Base-by-base conservation (phyloP, 1,140 invertebrate genomes). In the Pararge aegeria region DNA sequence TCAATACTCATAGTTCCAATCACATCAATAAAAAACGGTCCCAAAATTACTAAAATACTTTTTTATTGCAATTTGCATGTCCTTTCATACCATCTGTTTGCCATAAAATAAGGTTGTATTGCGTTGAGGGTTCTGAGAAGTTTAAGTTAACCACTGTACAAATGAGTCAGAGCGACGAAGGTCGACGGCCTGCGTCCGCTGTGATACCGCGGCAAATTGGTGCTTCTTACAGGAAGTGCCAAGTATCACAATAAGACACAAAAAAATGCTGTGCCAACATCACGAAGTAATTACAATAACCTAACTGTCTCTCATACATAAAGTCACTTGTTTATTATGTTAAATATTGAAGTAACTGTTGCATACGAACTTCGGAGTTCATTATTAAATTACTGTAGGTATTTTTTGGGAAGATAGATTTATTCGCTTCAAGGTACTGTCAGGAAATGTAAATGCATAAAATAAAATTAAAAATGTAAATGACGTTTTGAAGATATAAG, bases 81-180 rank as follows among this genome's bases (percentile, higher is more conserved):
- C 24, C 38, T 53, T 29, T 46, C 27, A 13, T 21, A 53, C 52
- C 21, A 51, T 40, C 50, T 19, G 15, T 46, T 40, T 34, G 44
- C 44, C 42, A 61, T 53, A 53, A 60, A 54, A 29, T 53, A 44
- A 51, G 16, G 48, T 46, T 70, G 61, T 70, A 54, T 68, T 56
- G 70, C 61, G 60, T 67, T 70, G 66, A 64, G 59, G 62, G 68
- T 77, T 84, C 75, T 64, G 42, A 70, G 67, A 77, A 73, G 67
- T 69, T 75, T 68, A 64, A 75, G 52, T 69, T 80, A 75, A 78
- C 73, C 65, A 69, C 58, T 54, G 67, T 68, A 64, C 66, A 73
- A 73, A 80, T 84, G 81, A 84, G 64, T 84, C 81, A 83, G 55
- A 44, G 62, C 61, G 52, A 42, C 61, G 75, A 82, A 85, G 82